Evolutionary conservation across 2,888 invertebrate species (phyloP).

Genomic region (Agelastica alni): DNA sequence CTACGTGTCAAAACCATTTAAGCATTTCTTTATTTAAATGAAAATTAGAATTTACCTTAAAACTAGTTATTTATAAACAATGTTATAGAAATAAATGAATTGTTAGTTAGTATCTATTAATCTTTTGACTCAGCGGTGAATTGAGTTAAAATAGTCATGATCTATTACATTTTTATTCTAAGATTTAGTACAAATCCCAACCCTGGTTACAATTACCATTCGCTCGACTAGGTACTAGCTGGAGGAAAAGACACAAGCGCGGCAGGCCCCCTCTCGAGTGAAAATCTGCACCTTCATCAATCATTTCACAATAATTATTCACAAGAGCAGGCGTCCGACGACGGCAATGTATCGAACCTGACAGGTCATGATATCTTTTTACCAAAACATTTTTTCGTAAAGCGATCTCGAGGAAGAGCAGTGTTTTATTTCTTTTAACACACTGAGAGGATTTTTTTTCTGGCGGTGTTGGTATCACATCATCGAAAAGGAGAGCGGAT

Average conservation of each 20-base stretch:
- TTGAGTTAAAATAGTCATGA: too few relatives aligned
- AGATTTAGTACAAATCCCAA: too few relatives aligned
- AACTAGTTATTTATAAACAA: too few relatives aligned
- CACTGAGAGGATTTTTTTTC: constrained; percentile 10
- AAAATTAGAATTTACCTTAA: too few relatives aligned
- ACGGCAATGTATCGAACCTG: constrained; percentile 22
- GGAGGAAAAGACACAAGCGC: not conserved
- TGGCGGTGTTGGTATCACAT: constrained; percentile 24
- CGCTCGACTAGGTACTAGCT: too few relatives aligned
- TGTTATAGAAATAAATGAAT: too few relatives aligned
- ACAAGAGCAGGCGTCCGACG: constrained; percentile 5
- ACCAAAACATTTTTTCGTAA: constrained; percentile 18
- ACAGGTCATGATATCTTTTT: constrained; percentile 23
- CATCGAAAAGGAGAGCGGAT: constrained; percentile 29
- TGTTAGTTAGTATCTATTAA: too few relatives aligned
- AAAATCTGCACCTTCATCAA: constrained; percentile 20
- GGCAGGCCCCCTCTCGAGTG: not conserved
- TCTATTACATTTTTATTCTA: too few relatives aligned
- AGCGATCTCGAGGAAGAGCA: constrained; percentile 26
- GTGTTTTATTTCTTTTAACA: constrained; percentile 27
- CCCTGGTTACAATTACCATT: too few relatives aligned
- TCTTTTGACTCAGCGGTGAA: too few relatives aligned
- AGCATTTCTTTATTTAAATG: too few relatives aligned
- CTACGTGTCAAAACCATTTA: too few relatives aligned
- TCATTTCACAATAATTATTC: constrained; percentile 22